These are phyloP conservation scores for Hirtodrosophila cameraria DNA, from an alignment of 2,888 invertebrate species.

Conservation along the genomic window DNA sequence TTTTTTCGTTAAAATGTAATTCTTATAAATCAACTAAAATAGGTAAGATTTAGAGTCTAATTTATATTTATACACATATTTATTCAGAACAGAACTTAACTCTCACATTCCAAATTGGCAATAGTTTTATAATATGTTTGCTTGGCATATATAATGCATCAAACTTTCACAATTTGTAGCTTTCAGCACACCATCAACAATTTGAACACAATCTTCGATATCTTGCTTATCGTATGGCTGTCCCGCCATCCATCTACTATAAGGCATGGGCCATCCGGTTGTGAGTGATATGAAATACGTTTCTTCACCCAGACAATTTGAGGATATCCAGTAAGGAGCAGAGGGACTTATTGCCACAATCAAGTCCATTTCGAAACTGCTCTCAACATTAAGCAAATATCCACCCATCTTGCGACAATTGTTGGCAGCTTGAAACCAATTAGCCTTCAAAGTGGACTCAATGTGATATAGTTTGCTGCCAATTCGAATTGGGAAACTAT, in stretches of 20 bases:
- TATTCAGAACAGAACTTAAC: not conserved
- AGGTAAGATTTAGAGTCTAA: not conserved
- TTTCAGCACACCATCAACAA: not conserved
- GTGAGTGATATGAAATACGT: constrained; percentile 14
- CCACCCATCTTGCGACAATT: constrained; percentile 32
- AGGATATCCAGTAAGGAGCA: constrained; percentile 24
- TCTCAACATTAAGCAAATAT: constrained; percentile 33
- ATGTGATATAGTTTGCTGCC: constrained; percentile 23
- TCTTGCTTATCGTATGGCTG: constrained; percentile 1
- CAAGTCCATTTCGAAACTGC: constrained; percentile 27
- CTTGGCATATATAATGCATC: constrained; percentile 28
- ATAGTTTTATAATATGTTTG: constrained; percentile 11
- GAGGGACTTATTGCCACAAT: not conserved
- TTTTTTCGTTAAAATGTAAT: no score
- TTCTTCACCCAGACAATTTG: constrained; percentile 10
- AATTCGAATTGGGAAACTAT: constrained; percentile 6
- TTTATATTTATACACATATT: not conserved
- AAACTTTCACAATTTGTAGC: not conserved
- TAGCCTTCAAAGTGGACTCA: constrained; percentile 3
- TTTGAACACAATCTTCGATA: constrained; percentile 18
- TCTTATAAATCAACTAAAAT: no score
- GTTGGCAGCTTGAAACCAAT: constrained; percentile 27
- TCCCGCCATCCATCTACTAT: constrained; percentile 19
- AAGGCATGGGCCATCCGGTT: constrained; percentile 32
- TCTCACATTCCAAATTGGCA: not conserved